Percentiles rank a stretch among this genome's conserved stretches.
These are phyloP conservation scores for Galaxias olidus DNA, from an alignment of 2,797 vertebrate genomes.

Conservation along the genomic window DNA sequence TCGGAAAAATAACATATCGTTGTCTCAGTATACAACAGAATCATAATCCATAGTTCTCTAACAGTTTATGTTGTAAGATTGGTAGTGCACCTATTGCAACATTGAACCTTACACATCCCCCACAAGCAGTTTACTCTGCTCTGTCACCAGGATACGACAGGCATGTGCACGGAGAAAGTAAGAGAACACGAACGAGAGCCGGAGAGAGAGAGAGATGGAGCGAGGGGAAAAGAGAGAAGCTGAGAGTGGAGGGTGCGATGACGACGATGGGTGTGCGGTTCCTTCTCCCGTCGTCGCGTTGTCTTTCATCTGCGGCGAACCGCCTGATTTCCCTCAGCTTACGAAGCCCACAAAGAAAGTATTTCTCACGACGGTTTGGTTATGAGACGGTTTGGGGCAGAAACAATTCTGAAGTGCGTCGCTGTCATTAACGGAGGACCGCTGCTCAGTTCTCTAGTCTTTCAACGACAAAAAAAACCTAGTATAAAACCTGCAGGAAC, in stretches of 20 bases:
- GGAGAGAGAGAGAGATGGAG: not conserved
- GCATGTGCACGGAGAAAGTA: too few species aligned
- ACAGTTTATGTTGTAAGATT: too few species aligned
- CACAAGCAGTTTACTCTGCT: too few species aligned
- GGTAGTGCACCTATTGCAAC: too few species aligned
- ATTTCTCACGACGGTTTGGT: slow-evolving; percentile 39
- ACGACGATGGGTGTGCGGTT: not conserved
- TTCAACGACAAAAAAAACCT: too few species aligned
- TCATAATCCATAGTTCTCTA: too few species aligned
- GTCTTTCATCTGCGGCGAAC: not conserved
- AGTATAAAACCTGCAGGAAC: not conserved
- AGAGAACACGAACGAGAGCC: not conserved
- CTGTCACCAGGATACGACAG: too few species aligned
- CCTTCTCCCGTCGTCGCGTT: too few species aligned
- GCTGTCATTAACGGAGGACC: not conserved
- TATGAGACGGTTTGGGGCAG: slow-evolving; percentile 25
- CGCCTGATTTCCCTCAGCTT: not conserved
- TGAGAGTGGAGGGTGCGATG: slow-evolving; percentile 5
- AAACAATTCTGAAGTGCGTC: slow-evolving; percentile 15
- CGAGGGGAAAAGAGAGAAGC: not conserved
- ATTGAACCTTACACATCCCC: too few species aligned
- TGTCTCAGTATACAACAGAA: too few species aligned
- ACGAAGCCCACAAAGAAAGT: slow-evolving; percentile 27
- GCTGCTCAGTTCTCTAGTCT: not conserved
- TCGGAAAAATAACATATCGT: too few species aligned